Evolutionary conservation across 2,888 invertebrate species (phyloP).

Genomic region (Sceliomorpha sp.): DNA sequence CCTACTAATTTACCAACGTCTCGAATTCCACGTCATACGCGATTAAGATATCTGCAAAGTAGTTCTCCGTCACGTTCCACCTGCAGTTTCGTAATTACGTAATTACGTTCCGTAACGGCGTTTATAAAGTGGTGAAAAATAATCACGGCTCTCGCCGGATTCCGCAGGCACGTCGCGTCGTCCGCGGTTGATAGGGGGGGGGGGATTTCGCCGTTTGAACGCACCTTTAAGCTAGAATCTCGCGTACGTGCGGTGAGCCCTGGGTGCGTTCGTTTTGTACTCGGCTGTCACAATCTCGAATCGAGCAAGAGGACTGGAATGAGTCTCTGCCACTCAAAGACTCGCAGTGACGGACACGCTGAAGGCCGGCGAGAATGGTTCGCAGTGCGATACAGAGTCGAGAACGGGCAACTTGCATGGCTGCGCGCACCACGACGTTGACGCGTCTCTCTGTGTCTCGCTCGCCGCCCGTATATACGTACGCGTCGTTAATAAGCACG

Average conservation of each 20-base stretch:
- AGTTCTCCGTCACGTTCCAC: slow-evolving; percentile 26
- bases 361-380: slow-evolving; percentile 57
- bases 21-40: not conserved
- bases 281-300: slow-evolving; percentile 47
- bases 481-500: slow-evolving; percentile 51
- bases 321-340: slow-evolving; percentile 70
- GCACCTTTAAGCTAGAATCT: slow-evolving; percentile 23
- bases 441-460: slow-evolving; percentile 10
- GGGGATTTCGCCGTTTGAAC: slow-evolving; percentile 41
- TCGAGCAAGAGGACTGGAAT: slow-evolving; percentile 59
- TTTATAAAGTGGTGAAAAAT: slow-evolving; percentile 27
- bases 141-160: slow-evolving; percentile 36
- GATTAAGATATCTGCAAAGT: slow-evolving; percentile 40
- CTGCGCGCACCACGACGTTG: slow-evolving; percentile 12
- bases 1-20: too few relatives aligned
- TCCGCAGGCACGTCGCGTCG: slow-evolving; percentile 39
- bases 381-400: slow-evolving; percentile 22
- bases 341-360: slow-evolving; percentile 60
- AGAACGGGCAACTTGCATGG: slow-evolving; percentile 18
- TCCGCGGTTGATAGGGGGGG: slow-evolving; percentile 29
- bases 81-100: slow-evolving; percentile 32
- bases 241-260: slow-evolving; percentile 14
- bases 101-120: slow-evolving; percentile 33
- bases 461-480: too few relatives aligned
- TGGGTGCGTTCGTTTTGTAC: slow-evolving; percentile 48